These are phyloP conservation scores for Rhinopomastus cyanomelas DNA, from an alignment of 2,113 vertebrate genomes.

Conservation along the genomic window DNA sequence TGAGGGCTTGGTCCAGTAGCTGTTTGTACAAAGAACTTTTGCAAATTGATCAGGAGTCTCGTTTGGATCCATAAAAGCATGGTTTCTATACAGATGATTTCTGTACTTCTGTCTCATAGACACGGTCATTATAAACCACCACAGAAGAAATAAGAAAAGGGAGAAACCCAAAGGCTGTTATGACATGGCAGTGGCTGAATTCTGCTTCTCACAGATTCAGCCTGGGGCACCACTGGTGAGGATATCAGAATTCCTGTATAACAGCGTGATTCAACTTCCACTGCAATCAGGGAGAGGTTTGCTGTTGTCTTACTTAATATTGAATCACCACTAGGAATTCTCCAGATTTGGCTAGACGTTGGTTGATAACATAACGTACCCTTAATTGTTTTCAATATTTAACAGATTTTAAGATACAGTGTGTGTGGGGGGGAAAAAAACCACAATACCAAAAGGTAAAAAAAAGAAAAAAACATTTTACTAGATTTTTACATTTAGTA, in stretches of 20 bases:
- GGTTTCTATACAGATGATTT: background rate
- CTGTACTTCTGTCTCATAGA: background rate
- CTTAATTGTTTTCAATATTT: background rate
- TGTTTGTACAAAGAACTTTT: background rate
- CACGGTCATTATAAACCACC: background rate
- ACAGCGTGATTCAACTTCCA: background rate
- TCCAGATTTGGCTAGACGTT: background rate
- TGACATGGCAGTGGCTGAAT: background rate
- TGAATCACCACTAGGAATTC: background rate
- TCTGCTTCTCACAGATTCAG: background rate
- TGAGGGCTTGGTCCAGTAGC: background rate
- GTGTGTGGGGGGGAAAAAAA: slow-evolving; percentile 1
- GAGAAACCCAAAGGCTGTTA: background rate
- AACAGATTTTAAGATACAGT: background rate
- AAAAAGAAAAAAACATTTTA: slow-evolving; percentile 28
- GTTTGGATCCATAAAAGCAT: background rate
- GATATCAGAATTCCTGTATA: background rate
- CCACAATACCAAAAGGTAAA: slow-evolving; percentile 49
- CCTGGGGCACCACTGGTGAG: background rate
- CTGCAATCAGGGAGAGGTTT: background rate
- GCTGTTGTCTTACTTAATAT: background rate
- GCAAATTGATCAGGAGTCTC: background rate
- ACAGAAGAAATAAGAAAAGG: background rate
- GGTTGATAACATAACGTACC: background rate
- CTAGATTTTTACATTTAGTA: slow-evolving; percentile 73